Evolutionary conservation across 1,140 invertebrate species (phyloP).

Genomic region (Zaprionus camerounensis): DNA sequence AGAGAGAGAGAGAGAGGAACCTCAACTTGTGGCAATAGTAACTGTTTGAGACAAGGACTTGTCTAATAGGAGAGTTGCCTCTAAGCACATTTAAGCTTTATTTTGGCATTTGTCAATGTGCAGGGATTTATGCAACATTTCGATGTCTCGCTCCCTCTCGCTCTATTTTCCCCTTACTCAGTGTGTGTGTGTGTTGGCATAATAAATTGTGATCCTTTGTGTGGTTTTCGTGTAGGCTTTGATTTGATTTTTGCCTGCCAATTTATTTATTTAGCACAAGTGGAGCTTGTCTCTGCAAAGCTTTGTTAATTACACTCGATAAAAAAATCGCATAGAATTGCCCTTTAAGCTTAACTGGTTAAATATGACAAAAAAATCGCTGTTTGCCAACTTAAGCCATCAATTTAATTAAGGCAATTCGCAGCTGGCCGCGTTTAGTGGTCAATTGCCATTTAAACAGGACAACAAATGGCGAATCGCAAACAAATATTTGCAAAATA

Average conservation of each 20-base stretch:
- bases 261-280: conserved; percentile 74
- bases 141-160: conserved; percentile 30
- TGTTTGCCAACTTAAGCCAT: conserved; percentile 44
- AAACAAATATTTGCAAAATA: conserved; percentile 58
- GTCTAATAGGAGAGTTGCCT: conserved; percentile 31
- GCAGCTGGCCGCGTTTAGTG: conserved; percentile 40
- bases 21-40: conserved; percentile 31
- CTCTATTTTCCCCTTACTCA: background rate
- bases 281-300: conserved; percentile 43
- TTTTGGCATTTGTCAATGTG: conserved; percentile 82
- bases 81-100: conserved; percentile 80
- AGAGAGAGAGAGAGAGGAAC: conserved; percentile 9
- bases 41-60: conserved; percentile 63
- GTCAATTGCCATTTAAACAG: conserved; percentile 37
- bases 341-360: background rate
- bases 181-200: conserved; percentile 43
- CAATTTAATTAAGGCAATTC: conserved; percentile 74
- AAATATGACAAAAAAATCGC: conserved; percentile 25
- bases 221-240: conserved; percentile 73
- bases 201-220: conserved; percentile 78
- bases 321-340: background rate
- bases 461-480: conserved; percentile 9
- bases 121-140: conserved; percentile 73
- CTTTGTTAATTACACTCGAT: conserved; percentile 21
- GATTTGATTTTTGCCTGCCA: conserved; percentile 72